These are phyloP conservation scores for Drosophila seclusa DNA, from an alignment of 2,888 invertebrate genomes.

Conservation along the genomic window DNA sequence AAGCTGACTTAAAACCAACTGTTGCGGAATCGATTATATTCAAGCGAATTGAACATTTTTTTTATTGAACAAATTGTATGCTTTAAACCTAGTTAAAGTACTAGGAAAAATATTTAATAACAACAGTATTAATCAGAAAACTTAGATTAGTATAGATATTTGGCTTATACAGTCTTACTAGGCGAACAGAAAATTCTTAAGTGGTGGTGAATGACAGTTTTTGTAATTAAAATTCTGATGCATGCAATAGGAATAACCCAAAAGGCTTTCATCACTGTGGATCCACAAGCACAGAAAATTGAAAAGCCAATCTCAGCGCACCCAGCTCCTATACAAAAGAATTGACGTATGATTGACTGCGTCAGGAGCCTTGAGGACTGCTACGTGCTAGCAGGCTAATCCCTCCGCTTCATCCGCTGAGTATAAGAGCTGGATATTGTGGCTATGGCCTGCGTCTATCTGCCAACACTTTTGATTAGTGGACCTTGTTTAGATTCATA, in stretches of 20 bases:
- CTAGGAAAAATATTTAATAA: background rate
- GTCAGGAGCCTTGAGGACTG: background rate
- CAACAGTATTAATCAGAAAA: background rate
- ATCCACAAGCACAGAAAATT: slow-evolving; percentile 4
- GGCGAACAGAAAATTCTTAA: background rate
- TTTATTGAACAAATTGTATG: background rate
- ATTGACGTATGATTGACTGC: slow-evolving; percentile 21
- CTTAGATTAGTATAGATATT: background rate
- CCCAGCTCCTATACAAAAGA: background rate
- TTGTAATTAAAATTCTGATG: background rate
- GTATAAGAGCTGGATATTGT: slow-evolving; percentile 6
- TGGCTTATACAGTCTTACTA: background rate
- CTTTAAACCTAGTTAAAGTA: background rate
- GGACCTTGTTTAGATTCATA: no score
- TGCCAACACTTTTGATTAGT: background rate
- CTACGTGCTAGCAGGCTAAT: slow-evolving; percentile 37
- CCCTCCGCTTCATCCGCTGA: slow-evolving; percentile 5
- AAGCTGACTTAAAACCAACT: background rate
- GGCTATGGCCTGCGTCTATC: background rate
- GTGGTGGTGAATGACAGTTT: background rate
- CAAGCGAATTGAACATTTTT: background rate
- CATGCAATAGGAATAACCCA: background rate
- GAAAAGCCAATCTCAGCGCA: background rate
- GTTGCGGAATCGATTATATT: background rate
- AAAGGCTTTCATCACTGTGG: background rate